These are phyloP conservation scores for Lasiurus borealis DNA, from an alignment of 2,113 vertebrate genomes.

Conservation along the genomic window DNA sequence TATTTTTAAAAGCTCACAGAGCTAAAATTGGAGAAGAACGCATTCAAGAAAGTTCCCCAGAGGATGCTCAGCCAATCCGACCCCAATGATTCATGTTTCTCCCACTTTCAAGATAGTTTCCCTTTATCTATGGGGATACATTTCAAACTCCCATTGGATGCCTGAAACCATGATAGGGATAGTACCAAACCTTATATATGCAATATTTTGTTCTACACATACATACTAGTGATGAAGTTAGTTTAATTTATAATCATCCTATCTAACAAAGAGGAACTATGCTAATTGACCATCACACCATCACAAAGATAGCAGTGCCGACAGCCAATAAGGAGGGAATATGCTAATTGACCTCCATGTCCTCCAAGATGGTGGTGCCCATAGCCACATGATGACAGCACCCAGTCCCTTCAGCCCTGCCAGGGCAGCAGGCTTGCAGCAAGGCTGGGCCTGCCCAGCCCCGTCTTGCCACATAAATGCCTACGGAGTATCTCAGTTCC, in stretches of 20 bases:
- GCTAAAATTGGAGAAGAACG: neutral
- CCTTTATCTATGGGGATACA: neutral
- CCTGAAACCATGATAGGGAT: neutral
- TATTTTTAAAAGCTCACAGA: neutral
- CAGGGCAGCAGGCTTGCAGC: too few relatives aligned
- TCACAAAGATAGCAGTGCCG: too few relatives aligned
- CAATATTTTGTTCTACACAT: neutral
- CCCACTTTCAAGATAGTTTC: neutral
- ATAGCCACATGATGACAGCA: too few relatives aligned
- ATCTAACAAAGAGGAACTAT: too few relatives aligned
- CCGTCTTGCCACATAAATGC: too few relatives aligned
- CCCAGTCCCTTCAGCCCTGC: too few relatives aligned
- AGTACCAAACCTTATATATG: neutral
- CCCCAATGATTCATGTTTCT: neutral
- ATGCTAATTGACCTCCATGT: too few relatives aligned
- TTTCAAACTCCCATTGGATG: neutral
- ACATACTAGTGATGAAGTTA: neutral
- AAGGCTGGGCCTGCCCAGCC: too few relatives aligned
- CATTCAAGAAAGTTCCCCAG: neutral
- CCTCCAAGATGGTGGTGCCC: too few relatives aligned
- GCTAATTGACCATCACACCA: too few relatives aligned
- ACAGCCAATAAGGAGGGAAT: too few relatives aligned
- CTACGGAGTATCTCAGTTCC: too few relatives aligned
- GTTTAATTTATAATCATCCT: neutral
- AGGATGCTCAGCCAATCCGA: neutral